Percentiles rank a stretch among this genome's conserved stretches.
Conservation (phyloP, 2,888 invertebrate species). For the Gibbula magus region DNA sequence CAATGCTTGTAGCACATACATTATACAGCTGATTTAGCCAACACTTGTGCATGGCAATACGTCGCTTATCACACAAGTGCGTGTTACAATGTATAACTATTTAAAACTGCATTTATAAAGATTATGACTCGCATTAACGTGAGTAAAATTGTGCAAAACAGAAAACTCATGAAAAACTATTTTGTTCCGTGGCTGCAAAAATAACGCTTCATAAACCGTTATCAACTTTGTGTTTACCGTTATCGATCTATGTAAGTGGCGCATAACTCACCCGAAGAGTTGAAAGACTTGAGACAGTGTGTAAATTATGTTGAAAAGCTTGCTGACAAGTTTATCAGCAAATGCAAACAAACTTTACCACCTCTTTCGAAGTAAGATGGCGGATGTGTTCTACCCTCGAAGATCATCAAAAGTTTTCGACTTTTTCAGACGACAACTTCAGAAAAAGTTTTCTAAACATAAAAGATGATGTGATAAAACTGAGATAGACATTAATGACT, state of each 20-base stretch:
- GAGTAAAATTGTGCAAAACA: no score
- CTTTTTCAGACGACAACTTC: background rate
- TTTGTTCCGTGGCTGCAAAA: background rate
- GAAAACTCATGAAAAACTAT: no score
- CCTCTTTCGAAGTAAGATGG: conserved; percentile 2
- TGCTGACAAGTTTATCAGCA: background rate
- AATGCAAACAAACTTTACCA: conserved; percentile 5
- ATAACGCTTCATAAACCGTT: background rate
- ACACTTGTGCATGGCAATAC: background rate
- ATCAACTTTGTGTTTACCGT: background rate
- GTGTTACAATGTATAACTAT: background rate
- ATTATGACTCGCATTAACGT: no score
- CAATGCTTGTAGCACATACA: background rate
- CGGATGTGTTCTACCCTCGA: background rate
- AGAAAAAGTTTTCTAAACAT: background rate
- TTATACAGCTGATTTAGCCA: background rate
- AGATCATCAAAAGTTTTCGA: background rate
- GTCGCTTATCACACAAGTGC: background rate
- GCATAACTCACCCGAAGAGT: background rate
- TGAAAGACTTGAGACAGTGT: background rate
- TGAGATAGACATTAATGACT: background rate
- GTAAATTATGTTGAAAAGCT: background rate
- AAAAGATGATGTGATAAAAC: background rate
- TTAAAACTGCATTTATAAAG: no score
- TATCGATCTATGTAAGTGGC: background rate